Evolutionary conservation across 2,797 vertebrate genomes (phyloP).

Genomic region (Salarias fasciatus): DNA sequence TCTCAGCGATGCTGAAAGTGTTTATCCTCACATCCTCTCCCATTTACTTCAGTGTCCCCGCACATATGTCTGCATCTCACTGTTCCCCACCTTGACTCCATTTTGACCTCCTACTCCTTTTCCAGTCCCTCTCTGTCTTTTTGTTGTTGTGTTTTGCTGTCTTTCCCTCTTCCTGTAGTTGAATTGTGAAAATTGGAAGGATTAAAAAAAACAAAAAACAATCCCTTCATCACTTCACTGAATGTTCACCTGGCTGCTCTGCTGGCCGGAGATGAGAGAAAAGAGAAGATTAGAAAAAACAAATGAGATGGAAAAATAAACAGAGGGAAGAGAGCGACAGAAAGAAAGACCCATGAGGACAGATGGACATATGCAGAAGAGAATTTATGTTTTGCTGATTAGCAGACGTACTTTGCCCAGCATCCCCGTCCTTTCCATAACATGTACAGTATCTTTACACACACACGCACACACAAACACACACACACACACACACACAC

Average conservation of each 20-base stretch:
- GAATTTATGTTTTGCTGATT: slow-evolving; percentile 53
- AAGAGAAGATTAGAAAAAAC: slow-evolving; percentile 45
- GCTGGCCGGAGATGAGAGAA: slow-evolving; percentile 64
- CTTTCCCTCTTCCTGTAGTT: slow-evolving; percentile 28
- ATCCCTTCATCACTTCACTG: slow-evolving; percentile 61
- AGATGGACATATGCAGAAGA: slow-evolving; percentile 59
- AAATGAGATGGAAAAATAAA: slow-evolving; percentile 60
- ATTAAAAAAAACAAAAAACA: slow-evolving; percentile 37
- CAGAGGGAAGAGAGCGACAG: slow-evolving; percentile 26
- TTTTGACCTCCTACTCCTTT: slow-evolving; percentile 9
- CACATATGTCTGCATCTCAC: slow-evolving; percentile 59
- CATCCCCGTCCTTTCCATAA: slow-evolving; percentile 28
- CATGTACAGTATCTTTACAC: slow-evolving; percentile 44
- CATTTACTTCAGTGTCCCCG: slow-evolving; percentile 61
- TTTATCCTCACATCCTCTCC: slow-evolving; percentile 58
- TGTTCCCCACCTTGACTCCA: slow-evolving; percentile 39
- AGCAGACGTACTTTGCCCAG: slow-evolving; percentile 31
- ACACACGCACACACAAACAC: slow-evolving; percentile 30
- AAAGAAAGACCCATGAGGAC: slow-evolving; percentile 58
- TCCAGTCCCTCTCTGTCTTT: slow-evolving; percentile 30
- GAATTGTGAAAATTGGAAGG: slow-evolving; percentile 36
- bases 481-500: slow-evolving; percentile 35
- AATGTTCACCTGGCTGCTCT: slow-evolving; percentile 62
- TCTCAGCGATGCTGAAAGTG: slow-evolving; percentile 41
- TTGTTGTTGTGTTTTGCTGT: slow-evolving; percentile 28